Base-by-base conservation (phyloP, 2,888 invertebrate species). In the Sarcophaga caerulescens region DNA sequence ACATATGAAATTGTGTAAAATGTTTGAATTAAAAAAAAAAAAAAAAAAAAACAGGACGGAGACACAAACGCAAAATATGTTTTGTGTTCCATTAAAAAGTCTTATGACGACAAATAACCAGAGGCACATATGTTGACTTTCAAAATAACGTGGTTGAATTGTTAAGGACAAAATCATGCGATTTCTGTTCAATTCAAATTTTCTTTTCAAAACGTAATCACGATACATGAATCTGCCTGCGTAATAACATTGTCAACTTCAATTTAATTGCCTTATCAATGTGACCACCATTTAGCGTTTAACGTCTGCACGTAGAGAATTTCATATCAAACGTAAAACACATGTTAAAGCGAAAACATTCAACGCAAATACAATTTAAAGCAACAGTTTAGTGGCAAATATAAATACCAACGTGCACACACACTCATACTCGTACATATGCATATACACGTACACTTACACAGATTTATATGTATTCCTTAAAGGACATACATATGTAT, bases 301-400 rank as follows among this genome's bases (percentile, higher is more conserved):
- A 59, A 19, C 19, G 21, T 23, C 10, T 10, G 25, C 25, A 63
- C 17, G 23, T 57, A 71, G 6, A 70, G 14, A 35, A 35, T 62
- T 17, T 19, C 25, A 62, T 44, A 66, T 66, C 44, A 57, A 44
- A 65, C 70, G 17, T 52, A 73, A 10, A 80, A 73, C 80, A 81
- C 60, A 80, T 73, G 70, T 74, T 68, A 81, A 74, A 74, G 60
- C 19, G 76, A 76, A 81, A 60, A 73, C 60, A 74, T 63, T 25
- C 11, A 11, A 44, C 60, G 60, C 45, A 73, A 73, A 73, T 69
- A 75, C 14, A 73, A 68, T 83, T 73, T 66, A 71, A 84, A 71
- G 79, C 84, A 84, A 71, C 75, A 84, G 65, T 80, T 84, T 84
- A 79, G 47, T 70, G 44, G 45, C 8, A 8, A 52, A 35, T 35